Evolutionary conservation across 2,888 invertebrate species (phyloP).

Genomic region (Oasisia sp.): DNA sequence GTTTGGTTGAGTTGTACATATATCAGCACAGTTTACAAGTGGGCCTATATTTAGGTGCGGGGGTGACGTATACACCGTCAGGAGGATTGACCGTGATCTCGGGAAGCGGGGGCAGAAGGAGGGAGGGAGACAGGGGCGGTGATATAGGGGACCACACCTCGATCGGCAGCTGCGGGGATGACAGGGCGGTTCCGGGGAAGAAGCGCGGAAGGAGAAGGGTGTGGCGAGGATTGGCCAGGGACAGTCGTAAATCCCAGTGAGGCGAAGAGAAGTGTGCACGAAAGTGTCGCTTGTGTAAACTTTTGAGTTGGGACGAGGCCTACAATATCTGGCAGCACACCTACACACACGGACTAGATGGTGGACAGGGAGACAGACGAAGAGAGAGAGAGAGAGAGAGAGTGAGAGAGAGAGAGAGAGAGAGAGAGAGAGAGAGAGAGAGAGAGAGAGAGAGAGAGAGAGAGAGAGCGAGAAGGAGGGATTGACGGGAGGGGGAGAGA

Average conservation of each 20-base stretch:
- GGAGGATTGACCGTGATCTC: neutral
- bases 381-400: too few species aligned
- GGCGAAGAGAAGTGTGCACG: neutral
- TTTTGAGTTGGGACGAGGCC: neutral
- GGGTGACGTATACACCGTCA: neutral
- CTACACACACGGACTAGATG: neutral
- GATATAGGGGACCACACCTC: neutral
- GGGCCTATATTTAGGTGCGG: neutral
- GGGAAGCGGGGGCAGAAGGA: neutral
- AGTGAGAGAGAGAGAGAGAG: too few species aligned
- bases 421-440: too few species aligned
- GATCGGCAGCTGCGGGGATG: neutral
- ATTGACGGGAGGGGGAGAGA: too few species aligned
- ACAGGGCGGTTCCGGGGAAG: neutral
- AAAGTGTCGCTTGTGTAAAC: neutral
- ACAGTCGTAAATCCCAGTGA: neutral
- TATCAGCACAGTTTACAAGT: neutral
- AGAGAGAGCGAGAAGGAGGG: too few species aligned
- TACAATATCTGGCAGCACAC: neutral
- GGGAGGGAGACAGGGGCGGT: neutral
- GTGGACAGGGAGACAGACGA: neutral
- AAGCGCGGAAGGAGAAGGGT: neutral
- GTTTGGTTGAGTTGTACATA: neutral
- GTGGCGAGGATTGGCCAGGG: neutral
- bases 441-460: too few species aligned